These are phyloP conservation scores for Eubasilissa regina DNA, from an alignment of 1,140 invertebrate species.

Conservation along the genomic window DNA sequence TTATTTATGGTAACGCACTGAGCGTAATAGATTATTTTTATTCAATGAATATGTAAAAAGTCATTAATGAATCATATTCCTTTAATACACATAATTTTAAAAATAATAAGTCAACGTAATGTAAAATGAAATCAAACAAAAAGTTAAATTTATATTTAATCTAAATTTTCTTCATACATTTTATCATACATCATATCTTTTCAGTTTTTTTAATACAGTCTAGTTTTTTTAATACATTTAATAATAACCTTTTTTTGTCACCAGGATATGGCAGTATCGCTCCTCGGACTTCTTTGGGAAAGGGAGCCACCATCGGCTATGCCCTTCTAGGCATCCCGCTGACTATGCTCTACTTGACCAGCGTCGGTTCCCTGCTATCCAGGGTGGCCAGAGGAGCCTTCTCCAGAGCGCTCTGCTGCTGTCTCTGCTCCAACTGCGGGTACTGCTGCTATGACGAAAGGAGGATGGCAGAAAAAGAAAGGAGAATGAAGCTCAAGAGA, in stretches of 20 bases:
- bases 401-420: slow-evolving; percentile 85
- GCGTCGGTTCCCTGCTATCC: slow-evolving; percentile 87
- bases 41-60: no score
- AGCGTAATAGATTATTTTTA: no score
- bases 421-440: slow-evolving; percentile 87
- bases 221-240: neutral
- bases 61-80: no score
- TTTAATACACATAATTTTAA: no score
- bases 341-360: slow-evolving; percentile 90
- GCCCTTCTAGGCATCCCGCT: slow-evolving; percentile 92
- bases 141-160: no score
- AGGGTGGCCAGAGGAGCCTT: slow-evolving; percentile 92
- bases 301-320: slow-evolving; percentile 91
- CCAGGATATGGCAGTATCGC: slow-evolving; percentile 92
- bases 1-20: no score
- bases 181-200: no score
- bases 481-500: slow-evolving; percentile 83
- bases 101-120: no score
- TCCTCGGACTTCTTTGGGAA: slow-evolving; percentile 84
- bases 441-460: slow-evolving; percentile 91
- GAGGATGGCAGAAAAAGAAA: slow-evolving; percentile 87
- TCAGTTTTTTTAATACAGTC: no score
- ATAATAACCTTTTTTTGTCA: slow-evolving; percentile 60
- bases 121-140: no score
- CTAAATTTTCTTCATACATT: no score